Percentiles rank a stretch among this genome's conserved stretches.
phyloP scores from a whole-genome alignment of 2,888 invertebrate genomes.

The Maniola hyperantus region DNA sequence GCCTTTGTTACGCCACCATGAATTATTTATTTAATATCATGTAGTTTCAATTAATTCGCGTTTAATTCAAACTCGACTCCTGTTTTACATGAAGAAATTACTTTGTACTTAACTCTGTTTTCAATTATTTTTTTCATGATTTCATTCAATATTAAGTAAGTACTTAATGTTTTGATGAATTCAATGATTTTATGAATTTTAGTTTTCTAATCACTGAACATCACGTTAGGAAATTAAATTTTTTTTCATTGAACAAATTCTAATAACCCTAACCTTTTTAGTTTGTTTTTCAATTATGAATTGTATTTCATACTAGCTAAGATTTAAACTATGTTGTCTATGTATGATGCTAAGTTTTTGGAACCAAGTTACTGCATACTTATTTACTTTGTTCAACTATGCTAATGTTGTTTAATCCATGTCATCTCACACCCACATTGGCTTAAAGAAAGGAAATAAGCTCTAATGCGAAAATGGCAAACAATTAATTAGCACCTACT shows the following conservation, averaged over 20 bases:
- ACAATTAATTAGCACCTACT: slow-evolving; percentile 19
- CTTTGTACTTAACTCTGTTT: neutral
- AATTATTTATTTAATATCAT: slow-evolving; percentile 33
- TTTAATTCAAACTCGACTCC: neutral
- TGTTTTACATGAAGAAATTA: neutral
- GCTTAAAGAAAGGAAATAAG: neutral
- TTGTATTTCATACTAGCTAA: neutral
- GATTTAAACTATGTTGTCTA: no score
- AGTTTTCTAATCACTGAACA: no score
- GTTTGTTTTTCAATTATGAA: neutral
- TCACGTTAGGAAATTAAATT: no score
- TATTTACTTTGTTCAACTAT: slow-evolving; percentile 1
- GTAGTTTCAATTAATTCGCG: slow-evolving; percentile 7
- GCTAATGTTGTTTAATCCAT: slow-evolving; percentile 7
- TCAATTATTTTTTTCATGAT: neutral
- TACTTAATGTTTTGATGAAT: no score
- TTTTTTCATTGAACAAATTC: neutral
- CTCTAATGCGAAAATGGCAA: slow-evolving; percentile 7
- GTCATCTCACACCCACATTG: slow-evolving; percentile 17
- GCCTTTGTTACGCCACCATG: slow-evolving; percentile 36
- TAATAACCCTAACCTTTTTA: no score
- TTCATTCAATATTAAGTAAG: neutral
- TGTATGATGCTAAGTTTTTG: no score
- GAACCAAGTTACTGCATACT: neutral
- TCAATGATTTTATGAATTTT: no score